Evolutionary conservation across 2,888 invertebrate genomes (phyloP).

Genomic region (Petrolisthes manimaculis): DNA sequence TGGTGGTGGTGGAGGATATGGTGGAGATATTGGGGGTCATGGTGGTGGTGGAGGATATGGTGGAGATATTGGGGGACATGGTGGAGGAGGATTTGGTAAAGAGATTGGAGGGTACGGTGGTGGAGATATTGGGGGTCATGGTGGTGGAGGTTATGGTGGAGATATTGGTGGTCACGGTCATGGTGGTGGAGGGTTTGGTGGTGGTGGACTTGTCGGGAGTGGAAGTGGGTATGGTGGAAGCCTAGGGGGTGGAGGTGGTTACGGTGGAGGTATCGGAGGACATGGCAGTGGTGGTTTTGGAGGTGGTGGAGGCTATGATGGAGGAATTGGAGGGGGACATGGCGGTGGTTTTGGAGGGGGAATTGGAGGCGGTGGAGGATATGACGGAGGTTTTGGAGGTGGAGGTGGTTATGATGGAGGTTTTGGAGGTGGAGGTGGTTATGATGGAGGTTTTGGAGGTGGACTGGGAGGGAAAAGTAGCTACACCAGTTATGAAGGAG

Average conservation of each 20-base stretch:
- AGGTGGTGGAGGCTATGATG: not conserved
- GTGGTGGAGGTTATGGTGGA: constrained; percentile 4
- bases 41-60: not conserved
- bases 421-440: not conserved
- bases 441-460: not conserved
- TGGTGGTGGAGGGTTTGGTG: not conserved
- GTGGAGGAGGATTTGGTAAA: too few species aligned
- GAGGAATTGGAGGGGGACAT: constrained; percentile 7
- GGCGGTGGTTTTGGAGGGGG: not conserved
- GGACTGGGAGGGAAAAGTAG: constrained; percentile 5
- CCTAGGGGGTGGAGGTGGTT: not conserved
- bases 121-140: not conserved
- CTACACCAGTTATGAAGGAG: constrained; percentile 4
- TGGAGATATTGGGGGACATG: constrained; percentile 17
- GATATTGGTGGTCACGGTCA: not conserved
- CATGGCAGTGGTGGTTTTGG: not conserved
- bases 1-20: not conserved
- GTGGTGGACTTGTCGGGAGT: not conserved
- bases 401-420: not conserved
- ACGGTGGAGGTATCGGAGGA: not conserved
- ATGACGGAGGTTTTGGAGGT: not conserved
- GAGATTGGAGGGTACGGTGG: too few species aligned
- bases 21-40: not conserved
- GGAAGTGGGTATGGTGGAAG: not conserved
- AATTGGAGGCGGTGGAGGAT: not conserved